These are phyloP conservation scores for Tetranychus piercei DNA, from an alignment of 2,888 invertebrate species.

Conservation along the genomic window DNA sequence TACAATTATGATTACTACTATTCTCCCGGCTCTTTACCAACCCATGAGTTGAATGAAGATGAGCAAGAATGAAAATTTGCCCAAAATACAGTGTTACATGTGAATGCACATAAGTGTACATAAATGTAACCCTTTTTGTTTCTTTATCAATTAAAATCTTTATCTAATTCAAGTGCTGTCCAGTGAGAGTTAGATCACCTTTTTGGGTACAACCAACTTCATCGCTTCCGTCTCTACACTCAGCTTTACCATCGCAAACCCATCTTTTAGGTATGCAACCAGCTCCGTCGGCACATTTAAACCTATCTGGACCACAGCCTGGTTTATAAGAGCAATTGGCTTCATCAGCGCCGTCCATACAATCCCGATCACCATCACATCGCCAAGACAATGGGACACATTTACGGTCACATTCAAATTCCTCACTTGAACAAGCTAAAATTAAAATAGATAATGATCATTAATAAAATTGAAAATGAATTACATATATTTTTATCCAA, in stretches of 20 bases:
- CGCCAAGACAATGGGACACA: slow-evolving; percentile 33
- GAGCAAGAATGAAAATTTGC: neutral
- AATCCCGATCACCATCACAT: slow-evolving; percentile 46
- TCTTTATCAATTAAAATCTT: too few species aligned
- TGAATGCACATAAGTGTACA: too few species aligned
- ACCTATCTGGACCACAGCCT: slow-evolving; percentile 26
- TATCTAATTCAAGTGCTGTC: too few species aligned
- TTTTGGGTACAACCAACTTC: slow-evolving; percentile 22
- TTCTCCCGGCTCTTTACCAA: neutral
- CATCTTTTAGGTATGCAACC: slow-evolving; percentile 16
- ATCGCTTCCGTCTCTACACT: slow-evolving; percentile 23
- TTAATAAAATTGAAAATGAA: neutral
- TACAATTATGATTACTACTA: too few species aligned
- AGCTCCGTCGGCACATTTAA: slow-evolving; percentile 26
- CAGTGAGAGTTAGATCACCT: slow-evolving; percentile 10
- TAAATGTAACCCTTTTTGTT: too few species aligned
- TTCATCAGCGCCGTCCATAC: slow-evolving; percentile 31
- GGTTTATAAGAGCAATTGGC: slow-evolving; percentile 15
- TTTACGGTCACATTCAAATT: slow-evolving; percentile 35
- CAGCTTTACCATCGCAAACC: slow-evolving; percentile 26
- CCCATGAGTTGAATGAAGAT: neutral
- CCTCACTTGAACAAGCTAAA: slow-evolving; percentile 34
- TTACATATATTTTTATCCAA: too few species aligned
- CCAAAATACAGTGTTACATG: too few species aligned
- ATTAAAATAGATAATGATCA: neutral